phyloP scores from a whole-genome alignment of 2,888 invertebrate species.

The Anthrax anthrax region DNA sequence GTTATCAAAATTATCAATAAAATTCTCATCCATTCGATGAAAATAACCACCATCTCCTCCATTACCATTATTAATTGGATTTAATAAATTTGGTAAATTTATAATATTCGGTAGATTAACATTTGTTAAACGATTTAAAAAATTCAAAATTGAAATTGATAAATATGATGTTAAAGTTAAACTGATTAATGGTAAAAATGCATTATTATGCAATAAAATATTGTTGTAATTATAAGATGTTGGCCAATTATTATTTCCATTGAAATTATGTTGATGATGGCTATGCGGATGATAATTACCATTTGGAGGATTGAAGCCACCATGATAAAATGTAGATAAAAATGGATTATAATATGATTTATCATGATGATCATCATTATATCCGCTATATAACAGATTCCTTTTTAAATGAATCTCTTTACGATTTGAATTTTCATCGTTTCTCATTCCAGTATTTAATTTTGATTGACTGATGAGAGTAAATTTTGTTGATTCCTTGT shows the following conservation, averaged over 20 bases:
- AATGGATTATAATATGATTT: neutral
- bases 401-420: too few species aligned
- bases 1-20: neutral
- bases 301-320: neutral
- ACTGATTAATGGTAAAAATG: neutral
- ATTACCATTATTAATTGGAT: too few species aligned
- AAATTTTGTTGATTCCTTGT: neutral
- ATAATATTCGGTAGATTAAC: too few species aligned
- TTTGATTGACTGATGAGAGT: neutral
- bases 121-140: neutral
- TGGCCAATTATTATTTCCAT: too few species aligned
- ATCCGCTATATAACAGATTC: neutral
- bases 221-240: too few species aligned
- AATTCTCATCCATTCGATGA: neutral
- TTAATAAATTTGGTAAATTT: too few species aligned
- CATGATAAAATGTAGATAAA: neutral
- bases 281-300: neutral
- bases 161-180: neutral
- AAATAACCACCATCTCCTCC: too few species aligned
- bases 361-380: neutral
- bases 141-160: neutral
- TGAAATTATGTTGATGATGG: too few species aligned
- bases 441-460: too few species aligned
- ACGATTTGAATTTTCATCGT: neutral
- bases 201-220: too few species aligned